Percentiles rank a stretch among this genome's conserved stretches.
Conservation (phyloP, 2,888 invertebrate genomes). For the Rhodophaea formosa region DNA sequence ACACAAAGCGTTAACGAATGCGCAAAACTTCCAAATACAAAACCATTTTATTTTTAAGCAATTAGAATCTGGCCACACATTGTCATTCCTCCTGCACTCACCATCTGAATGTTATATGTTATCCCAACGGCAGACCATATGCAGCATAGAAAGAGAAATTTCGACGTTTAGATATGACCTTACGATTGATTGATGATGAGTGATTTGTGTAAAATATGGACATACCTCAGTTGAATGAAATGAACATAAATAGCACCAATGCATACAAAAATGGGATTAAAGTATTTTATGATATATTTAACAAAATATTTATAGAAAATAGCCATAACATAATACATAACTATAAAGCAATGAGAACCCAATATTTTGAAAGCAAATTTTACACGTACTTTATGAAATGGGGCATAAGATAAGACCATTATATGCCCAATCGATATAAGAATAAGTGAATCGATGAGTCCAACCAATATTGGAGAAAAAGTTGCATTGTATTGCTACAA, state of each 20-base stretch:
- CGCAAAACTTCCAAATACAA: background rate
- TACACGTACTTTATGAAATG: too few species aligned
- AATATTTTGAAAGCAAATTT: too few species aligned
- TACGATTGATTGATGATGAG: slow-evolving; percentile 20
- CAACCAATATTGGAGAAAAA: too few species aligned
- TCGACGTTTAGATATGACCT: background rate
- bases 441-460: too few species aligned
- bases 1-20: background rate
- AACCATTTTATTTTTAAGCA: background rate
- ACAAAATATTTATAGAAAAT: too few species aligned
- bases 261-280: too few species aligned
- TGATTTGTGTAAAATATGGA: background rate
- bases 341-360: too few species aligned
- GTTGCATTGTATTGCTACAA: too few species aligned
- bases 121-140: slow-evolving; percentile 45
- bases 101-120: slow-evolving; percentile 53
- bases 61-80: slow-evolving; percentile 11
- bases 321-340: too few species aligned
- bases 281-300: too few species aligned
- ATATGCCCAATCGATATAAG: too few species aligned
- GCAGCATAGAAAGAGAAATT: slow-evolving; percentile 52
- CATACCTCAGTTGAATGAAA: background rate
- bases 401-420: too few species aligned
- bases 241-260: background rate
- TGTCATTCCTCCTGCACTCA: slow-evolving; percentile 39